A percentile compares a stretch with the other conserved stretches of the same genome.
These are phyloP conservation scores for Apis florea DNA, from an alignment of 1,140 invertebrate species.

Conservation along the genomic window DNA sequence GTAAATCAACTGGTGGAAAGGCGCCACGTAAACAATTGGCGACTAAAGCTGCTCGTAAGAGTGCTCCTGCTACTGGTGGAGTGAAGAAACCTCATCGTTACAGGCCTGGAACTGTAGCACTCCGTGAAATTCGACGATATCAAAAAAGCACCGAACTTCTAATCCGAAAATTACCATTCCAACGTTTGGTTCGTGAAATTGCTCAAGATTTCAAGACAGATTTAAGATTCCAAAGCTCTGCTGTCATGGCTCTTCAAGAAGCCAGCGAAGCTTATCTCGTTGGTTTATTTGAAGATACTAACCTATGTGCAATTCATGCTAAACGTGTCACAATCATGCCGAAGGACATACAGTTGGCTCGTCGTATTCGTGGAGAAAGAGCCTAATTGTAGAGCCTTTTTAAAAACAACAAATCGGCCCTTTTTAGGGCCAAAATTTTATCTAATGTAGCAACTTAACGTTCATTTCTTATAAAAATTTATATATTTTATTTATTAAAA, in stretches of 20 bases:
- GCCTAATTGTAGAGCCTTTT: too few relatives aligned
- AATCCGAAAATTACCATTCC: conserved; percentile 50
- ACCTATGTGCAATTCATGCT: background rate
- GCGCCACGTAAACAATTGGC: too few relatives aligned
- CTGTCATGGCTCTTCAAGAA: too few relatives aligned
- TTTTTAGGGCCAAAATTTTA: background rate
- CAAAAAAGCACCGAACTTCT: conserved; percentile 49
- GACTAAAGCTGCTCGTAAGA: too few relatives aligned
- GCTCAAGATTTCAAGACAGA: conserved; percentile 33
- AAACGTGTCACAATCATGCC: background rate
- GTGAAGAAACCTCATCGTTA: conserved; percentile 12
- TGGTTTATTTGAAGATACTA: too few relatives aligned
- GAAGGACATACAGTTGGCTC: background rate
- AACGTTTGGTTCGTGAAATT: conserved; percentile 47
- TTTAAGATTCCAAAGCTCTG: background rate
- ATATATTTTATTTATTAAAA: too few relatives aligned
- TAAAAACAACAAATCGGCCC: background rate
- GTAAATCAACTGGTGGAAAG: too few relatives aligned
- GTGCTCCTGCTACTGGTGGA: too few relatives aligned
- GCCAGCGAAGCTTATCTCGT: too few relatives aligned
- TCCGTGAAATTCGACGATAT: conserved; percentile 52
- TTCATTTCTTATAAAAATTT: too few relatives aligned
- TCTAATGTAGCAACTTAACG: background rate
- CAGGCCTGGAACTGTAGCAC: conserved; percentile 45
- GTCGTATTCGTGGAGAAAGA: too few relatives aligned